A percentile compares a stretch with the other conserved stretches of the same genome.
Conservation (phyloP, 2,797 vertebrate species). For the Megalops cyprinoides region DNA sequence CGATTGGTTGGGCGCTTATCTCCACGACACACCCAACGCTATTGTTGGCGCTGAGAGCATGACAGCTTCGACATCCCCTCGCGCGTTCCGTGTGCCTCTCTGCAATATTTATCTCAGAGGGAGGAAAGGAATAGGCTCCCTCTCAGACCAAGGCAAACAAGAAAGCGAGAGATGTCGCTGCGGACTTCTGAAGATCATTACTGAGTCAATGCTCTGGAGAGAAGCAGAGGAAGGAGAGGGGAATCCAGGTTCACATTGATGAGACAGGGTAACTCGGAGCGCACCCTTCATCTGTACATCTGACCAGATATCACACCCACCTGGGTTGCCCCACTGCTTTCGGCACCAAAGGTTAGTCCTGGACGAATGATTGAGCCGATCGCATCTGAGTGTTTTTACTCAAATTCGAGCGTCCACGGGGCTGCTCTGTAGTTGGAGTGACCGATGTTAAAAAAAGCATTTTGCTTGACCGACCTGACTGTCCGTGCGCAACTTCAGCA, state of each 20-base stretch:
- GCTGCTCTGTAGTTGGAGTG: constrained; percentile 9
- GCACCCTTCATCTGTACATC: background rate
- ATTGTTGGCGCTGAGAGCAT: constrained; percentile 6
- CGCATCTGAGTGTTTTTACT: constrained; percentile 4
- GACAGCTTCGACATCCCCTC: constrained; percentile 5
- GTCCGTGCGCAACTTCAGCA: background rate
- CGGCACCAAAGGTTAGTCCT: background rate
- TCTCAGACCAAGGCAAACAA: background rate
- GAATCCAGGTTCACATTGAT: background rate
- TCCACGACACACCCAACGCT: background rate
- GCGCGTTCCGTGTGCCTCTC: background rate
- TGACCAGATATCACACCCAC: no score
- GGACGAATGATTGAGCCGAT: constrained; percentile 2
- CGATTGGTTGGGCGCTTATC: background rate
- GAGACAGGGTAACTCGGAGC: background rate
- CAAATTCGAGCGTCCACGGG: constrained; percentile 4
- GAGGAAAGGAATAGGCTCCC: background rate
- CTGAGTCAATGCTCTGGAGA: background rate
- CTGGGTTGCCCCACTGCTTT: constrained; percentile 2
- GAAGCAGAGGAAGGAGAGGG: background rate
- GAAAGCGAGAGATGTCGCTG: background rate
- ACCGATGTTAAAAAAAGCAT: background rate
- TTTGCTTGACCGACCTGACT: background rate
- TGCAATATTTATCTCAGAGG: background rate
- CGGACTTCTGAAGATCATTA: background rate